A percentile compares a stretch with the other conserved stretches of the same genome.
Conservation (phyloP, 2,113 vertebrate genomes). For the Bombycilla garrulus region DNA sequence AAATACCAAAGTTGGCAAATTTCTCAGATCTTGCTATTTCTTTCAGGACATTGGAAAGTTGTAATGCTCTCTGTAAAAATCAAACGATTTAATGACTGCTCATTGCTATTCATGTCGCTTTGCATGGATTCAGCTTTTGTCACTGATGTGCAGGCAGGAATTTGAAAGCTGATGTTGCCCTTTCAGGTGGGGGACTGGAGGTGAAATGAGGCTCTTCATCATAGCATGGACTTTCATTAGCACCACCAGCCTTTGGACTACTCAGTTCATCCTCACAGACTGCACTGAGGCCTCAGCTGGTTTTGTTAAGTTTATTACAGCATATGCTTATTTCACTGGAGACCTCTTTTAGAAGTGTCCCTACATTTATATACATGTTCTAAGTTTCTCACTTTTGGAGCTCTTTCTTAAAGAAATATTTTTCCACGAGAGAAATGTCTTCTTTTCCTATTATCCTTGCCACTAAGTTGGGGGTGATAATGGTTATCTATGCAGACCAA, state of each 20-base stretch:
- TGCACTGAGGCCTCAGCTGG: background rate
- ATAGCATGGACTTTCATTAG: background rate
- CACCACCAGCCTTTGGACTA: background rate
- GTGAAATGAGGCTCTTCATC: background rate
- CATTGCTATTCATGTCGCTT: background rate
- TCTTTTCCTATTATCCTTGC: background rate
- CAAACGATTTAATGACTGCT: background rate
- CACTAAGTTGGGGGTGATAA: background rate
- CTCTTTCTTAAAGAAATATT: background rate
- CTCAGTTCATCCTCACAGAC: background rate
- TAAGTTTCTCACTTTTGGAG: rapidly evolving
- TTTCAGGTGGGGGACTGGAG: background rate
- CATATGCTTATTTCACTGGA: background rate
- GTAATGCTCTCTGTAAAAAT: slow-evolving; percentile 71
- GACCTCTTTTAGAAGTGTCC: background rate
- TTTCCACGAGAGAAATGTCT: background rate
- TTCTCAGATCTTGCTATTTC: slow-evolving; percentile 66
- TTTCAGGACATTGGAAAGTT: slow-evolving; percentile 73
- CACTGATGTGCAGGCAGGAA: background rate
- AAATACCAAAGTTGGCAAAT: slow-evolving; percentile 70
- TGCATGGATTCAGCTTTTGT: background rate
- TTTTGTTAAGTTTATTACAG: background rate
- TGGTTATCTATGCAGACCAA: background rate
- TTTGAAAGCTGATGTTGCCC: background rate
- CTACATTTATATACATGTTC: background rate